Evolutionary conservation across 2,797 vertebrate species (phyloP).

Genomic region (Acridotheres tristis): DNA sequence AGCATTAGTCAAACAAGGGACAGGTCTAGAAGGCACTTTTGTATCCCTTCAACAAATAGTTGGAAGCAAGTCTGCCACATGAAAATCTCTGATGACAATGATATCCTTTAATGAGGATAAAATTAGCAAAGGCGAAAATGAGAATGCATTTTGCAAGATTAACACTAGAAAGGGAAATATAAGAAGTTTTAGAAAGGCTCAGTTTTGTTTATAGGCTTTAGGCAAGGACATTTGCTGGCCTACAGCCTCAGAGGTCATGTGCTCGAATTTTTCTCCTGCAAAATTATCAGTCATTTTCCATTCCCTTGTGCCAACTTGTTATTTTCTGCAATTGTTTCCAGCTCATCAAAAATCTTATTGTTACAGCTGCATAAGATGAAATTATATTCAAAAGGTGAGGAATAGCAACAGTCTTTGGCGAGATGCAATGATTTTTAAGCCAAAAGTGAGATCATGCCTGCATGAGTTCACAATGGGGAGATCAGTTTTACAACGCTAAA

Average conservation of each 20-base stretch:
- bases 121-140: not conserved
- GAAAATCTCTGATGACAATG: not conserved
- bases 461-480: not conserved
- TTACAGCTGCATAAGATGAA: constrained; percentile 15
- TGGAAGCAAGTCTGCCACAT: not conserved
- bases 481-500: constrained; percentile 11
- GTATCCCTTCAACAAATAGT: constrained; percentile 30
- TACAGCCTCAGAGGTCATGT: constrained; percentile 9
- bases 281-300: constrained; percentile 39
- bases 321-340: constrained; percentile 45
- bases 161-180: not conserved
- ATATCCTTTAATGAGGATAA: not conserved
- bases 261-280: not conserved
- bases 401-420: constrained; percentile 27
- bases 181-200: not conserved
- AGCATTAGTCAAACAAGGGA: not conserved
- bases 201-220: constrained; percentile 7
- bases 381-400: constrained; percentile 45
- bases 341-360: not conserved
- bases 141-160: not conserved
- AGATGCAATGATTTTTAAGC: constrained; percentile 33
- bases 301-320: constrained; percentile 30
- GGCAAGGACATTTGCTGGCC: not conserved
- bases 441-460: constrained; percentile 48
- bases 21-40: not conserved